phyloP scores from a whole-genome alignment of 1,140 invertebrate genomes.

The Berghia stephanieae region DNA sequence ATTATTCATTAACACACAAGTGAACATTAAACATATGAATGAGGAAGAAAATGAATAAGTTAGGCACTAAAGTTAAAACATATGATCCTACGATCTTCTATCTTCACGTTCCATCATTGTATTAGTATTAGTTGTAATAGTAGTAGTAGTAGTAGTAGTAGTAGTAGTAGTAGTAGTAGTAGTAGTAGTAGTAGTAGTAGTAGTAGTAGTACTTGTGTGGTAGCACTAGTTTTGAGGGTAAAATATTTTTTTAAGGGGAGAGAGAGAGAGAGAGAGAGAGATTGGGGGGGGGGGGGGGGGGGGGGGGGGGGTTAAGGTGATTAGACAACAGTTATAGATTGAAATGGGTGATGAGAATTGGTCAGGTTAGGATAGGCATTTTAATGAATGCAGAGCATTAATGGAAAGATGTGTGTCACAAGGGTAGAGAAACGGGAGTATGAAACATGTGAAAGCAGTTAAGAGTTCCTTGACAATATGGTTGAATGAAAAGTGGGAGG shows the following conservation, averaged over 20 bases:
- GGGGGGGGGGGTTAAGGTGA: too few relatives aligned
- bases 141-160: conserved; percentile 8
- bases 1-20: not conserved
- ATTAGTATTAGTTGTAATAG: too few relatives aligned
- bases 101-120: too few relatives aligned
- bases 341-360: not conserved
- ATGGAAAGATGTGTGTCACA: not conserved
- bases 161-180: conserved; percentile 7
- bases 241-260: too few relatives aligned
- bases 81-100: too few relatives aligned
- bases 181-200: conserved; percentile 7
- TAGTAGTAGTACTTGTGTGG: not conserved
- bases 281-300: too few relatives aligned
- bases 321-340: conserved; percentile 5
- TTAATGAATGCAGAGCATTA: not conserved
- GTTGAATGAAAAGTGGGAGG: not conserved
- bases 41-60: too few relatives aligned
- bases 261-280: too few relatives aligned
- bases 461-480: not conserved
- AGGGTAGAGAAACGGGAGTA: not conserved
- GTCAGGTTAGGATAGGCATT: not conserved
- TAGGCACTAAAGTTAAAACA: too few relatives aligned
- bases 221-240: too few relatives aligned
- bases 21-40: too few relatives aligned
- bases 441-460: not conserved